Base-by-base conservation (phyloP, 2,888 invertebrate species). In the Dioctria rufipes region DNA sequence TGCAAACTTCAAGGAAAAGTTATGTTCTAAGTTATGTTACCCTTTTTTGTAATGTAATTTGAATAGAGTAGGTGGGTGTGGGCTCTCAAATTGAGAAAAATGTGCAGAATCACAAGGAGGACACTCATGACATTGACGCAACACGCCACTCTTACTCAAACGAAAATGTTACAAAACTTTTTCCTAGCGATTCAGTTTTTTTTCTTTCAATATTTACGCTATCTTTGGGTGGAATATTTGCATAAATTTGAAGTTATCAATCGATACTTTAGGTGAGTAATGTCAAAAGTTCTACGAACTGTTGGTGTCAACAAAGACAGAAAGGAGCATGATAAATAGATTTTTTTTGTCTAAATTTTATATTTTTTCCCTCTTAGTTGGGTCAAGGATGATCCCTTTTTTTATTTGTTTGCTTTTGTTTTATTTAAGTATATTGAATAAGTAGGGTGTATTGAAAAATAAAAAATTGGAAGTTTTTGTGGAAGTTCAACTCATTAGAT, bases 161-260 rank as follows among this genome's bases (percentile, higher is more conserved):
- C 25, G 54, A 71, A 58, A 71, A 71, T 54, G 71, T 71, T 71
- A 8, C 67, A 71, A 71, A 71, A 51, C 40, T 58, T 75, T 75
- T 60, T 60, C 61, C 25, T 25, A 25, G 25, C 25, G 25, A 25
- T 25, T 13, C 75, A 60, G 43, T 75, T 75, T n/a, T 25, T 25
- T 25, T 25, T 25, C 2, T 75, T 75, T 75, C 75, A 75, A 75
- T 60, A 75, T 75, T 75, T 61, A 42, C 61, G 60, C 54, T 43
- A 43, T 60, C 54, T 75, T 46, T 75, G 40, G 61, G 54, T 11
- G 43, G 9, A 58, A 60, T 61, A 75, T 75, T 75, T 75, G 58
- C 75, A 75, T 75, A 75, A n/a, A 75, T 75, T 43, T 60, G 8
- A 75, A 75, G 54, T 58, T 75, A 75, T 75, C 75, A 75, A 58